Base-by-base conservation (phyloP, 2,797 vertebrate species). In the Ara ararauna region DNA sequence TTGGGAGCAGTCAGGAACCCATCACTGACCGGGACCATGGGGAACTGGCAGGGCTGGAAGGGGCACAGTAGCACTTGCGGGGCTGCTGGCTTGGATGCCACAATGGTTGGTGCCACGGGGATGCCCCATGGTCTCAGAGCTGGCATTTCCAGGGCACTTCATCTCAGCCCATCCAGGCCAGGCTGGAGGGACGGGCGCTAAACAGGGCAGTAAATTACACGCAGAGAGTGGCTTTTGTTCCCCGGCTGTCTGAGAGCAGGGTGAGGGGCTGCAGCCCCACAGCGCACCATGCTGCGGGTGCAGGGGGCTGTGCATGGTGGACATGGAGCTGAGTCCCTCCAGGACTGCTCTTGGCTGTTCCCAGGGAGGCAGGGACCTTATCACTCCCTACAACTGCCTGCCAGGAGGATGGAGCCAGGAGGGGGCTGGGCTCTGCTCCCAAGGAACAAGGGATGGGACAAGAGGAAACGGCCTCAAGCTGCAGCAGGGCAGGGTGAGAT, bases 231-330 rank as follows among this genome's bases (percentile, higher is more conserved):
- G 12, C 53, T 36, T 64, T 44, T 29, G 44, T 18, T 29, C 50
- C 48, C 44, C 0, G 0, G 36, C 64, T n/a, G 10, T 9, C 16
- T 6, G 36, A 16, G 60, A 58, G 67, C 18, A 2, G 83, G 47
- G 40, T 1, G 4, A 62, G 1, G 32, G 42, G 62, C 24, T 64
- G 40, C 56, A 26, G 61, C 42, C 53, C 53, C 7, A 3, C 47
- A 9, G 15, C 1, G 5, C 36, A 5, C 60, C 23, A 2, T 9
- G 2, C 27, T 27, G 47, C 7, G 3, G 53, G 62, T 10, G 3
- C 30, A 6, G 29, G 32, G 27, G 40, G n/a, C 5, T 44, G 13
- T 5, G 3, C 2, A 1, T 4, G 53, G 14, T 18, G 47, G 53
- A 9, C 3, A 0, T 15, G 5, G n/a, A 73, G 50, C 32, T 26